Conservation (phyloP, 30 jellyfish, hydroid and myxozoan species). For the Cassiopea xamachana region DNA sequence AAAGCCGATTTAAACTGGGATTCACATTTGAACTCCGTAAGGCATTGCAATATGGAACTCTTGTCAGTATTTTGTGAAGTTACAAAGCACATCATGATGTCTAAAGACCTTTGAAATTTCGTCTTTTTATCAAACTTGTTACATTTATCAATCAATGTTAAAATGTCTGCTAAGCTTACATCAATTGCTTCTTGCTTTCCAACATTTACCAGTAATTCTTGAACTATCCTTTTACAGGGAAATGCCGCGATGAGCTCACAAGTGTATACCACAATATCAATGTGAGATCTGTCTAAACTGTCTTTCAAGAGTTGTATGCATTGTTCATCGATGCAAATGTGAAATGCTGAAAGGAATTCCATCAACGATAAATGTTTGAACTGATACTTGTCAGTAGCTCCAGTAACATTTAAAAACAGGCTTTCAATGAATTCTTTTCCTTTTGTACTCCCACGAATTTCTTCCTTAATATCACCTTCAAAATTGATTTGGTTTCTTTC, state of each 20-base stretch:
- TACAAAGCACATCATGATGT: too few relatives aligned
- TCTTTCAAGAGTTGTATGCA: neutral
- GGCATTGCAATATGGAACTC: too few relatives aligned
- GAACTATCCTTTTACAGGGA: neutral
- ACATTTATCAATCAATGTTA: too few relatives aligned
- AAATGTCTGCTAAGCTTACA: too few relatives aligned
- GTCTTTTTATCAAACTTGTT: too few relatives aligned
- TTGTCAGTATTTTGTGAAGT: too few relatives aligned
- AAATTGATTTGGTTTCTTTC: too few relatives aligned
- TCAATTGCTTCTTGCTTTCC: neutral
- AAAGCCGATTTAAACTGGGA: neutral
- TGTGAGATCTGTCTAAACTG: neutral
- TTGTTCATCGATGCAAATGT: neutral
- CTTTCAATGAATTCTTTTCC: neutral
- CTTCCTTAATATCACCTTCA: neutral
- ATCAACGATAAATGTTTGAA: neutral
- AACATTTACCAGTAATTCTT: neutral
- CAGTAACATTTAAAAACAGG: neutral
- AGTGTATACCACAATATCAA: neutral
- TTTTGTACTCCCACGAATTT: neutral
- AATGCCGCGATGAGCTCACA: neutral
- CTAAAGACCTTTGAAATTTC: too few relatives aligned
- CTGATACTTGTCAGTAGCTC: neutral
- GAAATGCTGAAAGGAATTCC: neutral
- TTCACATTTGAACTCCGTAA: neutral